These are phyloP conservation scores for Xanthorhoe designata DNA, from an alignment of 2,888 invertebrate species.

Conservation along the genomic window DNA sequence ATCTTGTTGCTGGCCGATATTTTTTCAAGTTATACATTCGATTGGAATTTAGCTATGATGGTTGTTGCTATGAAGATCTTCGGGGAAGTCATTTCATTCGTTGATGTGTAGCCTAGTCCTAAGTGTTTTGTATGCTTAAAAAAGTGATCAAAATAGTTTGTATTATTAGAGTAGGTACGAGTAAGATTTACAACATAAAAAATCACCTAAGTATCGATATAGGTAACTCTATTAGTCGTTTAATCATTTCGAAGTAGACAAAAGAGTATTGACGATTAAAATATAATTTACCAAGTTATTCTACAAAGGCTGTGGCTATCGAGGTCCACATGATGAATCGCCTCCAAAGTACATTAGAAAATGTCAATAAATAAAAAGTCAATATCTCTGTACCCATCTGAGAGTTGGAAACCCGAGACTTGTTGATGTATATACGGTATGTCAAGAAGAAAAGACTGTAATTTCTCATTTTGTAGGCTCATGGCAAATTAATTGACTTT, in stretches of 20 bases:
- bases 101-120: no score
- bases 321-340: conserved; percentile 74
- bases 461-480: conserved; percentile 12
- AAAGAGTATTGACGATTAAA: background rate
- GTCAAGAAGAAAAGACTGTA: conserved; percentile 12
- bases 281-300: conserved; percentile 31
- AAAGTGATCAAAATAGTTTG: no score
- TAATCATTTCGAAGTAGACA: background rate
- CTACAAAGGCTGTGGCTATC: conserved; percentile 23
- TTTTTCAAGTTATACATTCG: no score
- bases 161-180: no score
- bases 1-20: no score
- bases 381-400: conserved; percentile 73
- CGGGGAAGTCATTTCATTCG: no score
- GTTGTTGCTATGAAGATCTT: no score
- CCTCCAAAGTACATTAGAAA: conserved; percentile 76
- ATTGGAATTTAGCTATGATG: no score
- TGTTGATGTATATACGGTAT: conserved; percentile 22
- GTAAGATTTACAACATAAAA: no score
- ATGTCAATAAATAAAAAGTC: conserved; percentile 84
- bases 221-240: no score
- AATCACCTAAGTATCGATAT: no score
- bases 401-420: conserved; percentile 40
- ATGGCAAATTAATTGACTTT: conserved; percentile 13
- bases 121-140: no score